Base-by-base conservation (phyloP, 1,140 invertebrate species). In the Brachionus rubens region DNA sequence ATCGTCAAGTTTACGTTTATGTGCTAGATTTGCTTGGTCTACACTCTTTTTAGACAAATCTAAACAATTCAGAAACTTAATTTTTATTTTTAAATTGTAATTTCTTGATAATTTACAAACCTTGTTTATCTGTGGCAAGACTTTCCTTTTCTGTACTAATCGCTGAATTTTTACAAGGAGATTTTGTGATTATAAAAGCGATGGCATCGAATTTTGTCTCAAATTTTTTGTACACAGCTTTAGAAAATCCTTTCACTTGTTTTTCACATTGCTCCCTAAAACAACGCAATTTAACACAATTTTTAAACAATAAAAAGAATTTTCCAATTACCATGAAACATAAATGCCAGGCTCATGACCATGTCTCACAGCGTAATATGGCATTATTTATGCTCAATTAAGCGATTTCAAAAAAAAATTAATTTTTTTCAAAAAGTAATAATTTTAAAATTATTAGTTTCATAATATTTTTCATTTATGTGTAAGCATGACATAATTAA, bases 181-280 rank as follows among this genome's bases (percentile, higher is more conserved):
- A 43, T 50, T 70, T 70, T 19, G 16, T 41, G 1, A 41, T 24
- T 12, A 76, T 59, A 56, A 76, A 76, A 43, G 36, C 36, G 7
- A 46, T 14, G 6, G 72, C 72, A 3, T 56, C 48, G 10, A 19
- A 6, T 59, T 28, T 54, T 10, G 48, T 43, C 33, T 76, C 54
- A 62, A 76, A 76, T 48, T 76, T 76, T 76, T 76, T 76, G 24
- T 76, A 76, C 12, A 41, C 36, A 40, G 72, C 72, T 41, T 76
- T 54, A n/a, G 72, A 28, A 36, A 56, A 76, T 21, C 72, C 72
- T 43, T 43, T 56, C 9, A 76, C 72, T 46, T 76, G 50, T 26
- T 41, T 43, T 9, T 54, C 50, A 76, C 33, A 40, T 33, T 76
- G n/a, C 6, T 43, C 52, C 72, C 72, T 76, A 14, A 16, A 33